Conservation (phyloP, 2,888 invertebrate genomes). For the Liodrosophila aerea region DNA sequence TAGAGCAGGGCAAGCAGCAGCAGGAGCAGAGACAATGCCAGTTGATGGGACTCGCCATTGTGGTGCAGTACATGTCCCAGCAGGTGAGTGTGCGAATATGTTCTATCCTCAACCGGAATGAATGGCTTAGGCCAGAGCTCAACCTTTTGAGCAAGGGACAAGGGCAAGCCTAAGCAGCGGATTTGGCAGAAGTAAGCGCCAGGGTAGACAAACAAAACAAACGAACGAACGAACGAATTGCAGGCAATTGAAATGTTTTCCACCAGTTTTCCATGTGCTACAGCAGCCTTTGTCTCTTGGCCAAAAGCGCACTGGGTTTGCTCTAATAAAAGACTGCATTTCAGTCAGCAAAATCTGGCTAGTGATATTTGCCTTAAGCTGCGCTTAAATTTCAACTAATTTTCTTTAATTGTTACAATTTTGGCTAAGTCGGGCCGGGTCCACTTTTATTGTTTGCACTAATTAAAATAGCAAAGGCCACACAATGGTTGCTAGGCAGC, state of each 20-base stretch:
- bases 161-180: background rate
- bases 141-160: background rate
- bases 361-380: slow-evolving; percentile 68
- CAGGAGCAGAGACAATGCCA: slow-evolving; percentile 84
- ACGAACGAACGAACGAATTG: too few relatives aligned
- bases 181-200: slow-evolving; percentile 54
- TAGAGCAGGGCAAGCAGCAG: slow-evolving; percentile 38
- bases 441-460: slow-evolving; percentile 70
- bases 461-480: slow-evolving; percentile 54
- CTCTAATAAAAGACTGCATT: slow-evolving; percentile 64
- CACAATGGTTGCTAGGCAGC: too few relatives aligned
- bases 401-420: slow-evolving; percentile 75
- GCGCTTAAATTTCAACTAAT: slow-evolving; percentile 75
- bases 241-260: slow-evolving; percentile 33
- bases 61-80: slow-evolving; percentile 92
- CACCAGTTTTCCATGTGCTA: slow-evolving; percentile 24
- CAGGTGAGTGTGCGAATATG: slow-evolving; percentile 84
- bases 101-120: slow-evolving; percentile 1
- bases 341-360: slow-evolving; percentile 1
- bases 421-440: slow-evolving; percentile 42
- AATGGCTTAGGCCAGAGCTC: slow-evolving; percentile 1
- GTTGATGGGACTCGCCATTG: slow-evolving; percentile 91
- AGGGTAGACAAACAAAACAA: too few relatives aligned
- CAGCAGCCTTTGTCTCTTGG: slow-evolving; percentile 34
- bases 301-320: slow-evolving; percentile 23